Base-by-base conservation (phyloP, 2,888 invertebrate genomes). In the Aphelenchoides bicaudatus region DNA sequence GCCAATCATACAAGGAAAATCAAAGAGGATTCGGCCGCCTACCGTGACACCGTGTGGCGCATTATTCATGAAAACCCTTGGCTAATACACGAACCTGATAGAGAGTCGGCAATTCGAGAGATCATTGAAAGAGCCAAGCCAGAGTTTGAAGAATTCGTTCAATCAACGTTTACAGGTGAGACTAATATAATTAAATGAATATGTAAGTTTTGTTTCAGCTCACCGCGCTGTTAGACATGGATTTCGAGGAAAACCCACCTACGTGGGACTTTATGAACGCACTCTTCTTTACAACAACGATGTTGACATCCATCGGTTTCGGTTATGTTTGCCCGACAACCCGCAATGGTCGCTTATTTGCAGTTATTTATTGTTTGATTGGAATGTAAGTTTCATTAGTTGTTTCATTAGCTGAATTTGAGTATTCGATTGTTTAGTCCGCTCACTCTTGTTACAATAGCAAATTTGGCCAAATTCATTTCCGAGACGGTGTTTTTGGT, bases 361-460 rank as follows among this genome's bases (percentile, higher is more conserved):
- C 89, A 81, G 88, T 91, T 80, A 80, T 88, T 54, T 91, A 89
- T 82, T 89, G 90, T 0, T 81, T 88, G 58, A 83, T 90, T 57
- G 83, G 74, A 71, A 27, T 48, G 60, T 30, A 28, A 2, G 2
- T 13, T 43, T 10, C 10, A 43, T 43, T 43, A 13, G 46, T 34
- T 34, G 34, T 13, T 13, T 34, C 34, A 34, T 13, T 34, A 34
- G 34, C 34, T 16, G 16, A 13, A 13, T 13, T 34, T 13, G 34
- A 16, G n/a, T n/a, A n/a, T n/a, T n/a, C n/a, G n/a, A n/a, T n/a
- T n/a, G n/a, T n/a, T n/a, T 13, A 34, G 10, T 8, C 43, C 43
- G 8, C 25, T n/a, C 16, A 90, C 91, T 0, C 82, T 91, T 77
- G 86, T 74, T 1, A 74, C 74, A 0, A 73, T 74, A 2, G 74